Evolutionary conservation across 2,797 vertebrate genomes (phyloP).

Genomic region (Rhynchonycteris naso): DNA sequence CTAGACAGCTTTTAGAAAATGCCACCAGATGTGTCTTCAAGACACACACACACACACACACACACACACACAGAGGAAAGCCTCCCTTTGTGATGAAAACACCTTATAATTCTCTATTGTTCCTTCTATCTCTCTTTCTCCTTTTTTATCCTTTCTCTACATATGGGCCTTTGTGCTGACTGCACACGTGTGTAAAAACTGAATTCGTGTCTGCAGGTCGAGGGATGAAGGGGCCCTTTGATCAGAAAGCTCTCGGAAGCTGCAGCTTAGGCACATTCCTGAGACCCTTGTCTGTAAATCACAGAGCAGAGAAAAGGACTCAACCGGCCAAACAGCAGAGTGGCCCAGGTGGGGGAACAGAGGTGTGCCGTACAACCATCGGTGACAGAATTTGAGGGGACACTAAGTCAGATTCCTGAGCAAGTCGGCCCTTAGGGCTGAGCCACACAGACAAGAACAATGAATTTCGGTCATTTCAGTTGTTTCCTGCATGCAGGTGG

Average conservation of each 20-base stretch:
- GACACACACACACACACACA: background rate
- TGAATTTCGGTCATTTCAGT: background rate
- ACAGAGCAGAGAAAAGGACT: background rate
- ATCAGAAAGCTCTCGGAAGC: background rate
- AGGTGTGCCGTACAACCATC: fast-evolving
- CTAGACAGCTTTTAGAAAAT: background rate
- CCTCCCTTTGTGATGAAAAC: background rate
- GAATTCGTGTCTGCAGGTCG: background rate
- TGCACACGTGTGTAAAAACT: background rate
- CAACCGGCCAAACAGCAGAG: no score
- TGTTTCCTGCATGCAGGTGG: background rate
- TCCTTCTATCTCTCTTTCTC: background rate
- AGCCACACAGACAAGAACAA: background rate
- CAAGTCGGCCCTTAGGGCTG: background rate
- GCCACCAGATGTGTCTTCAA: background rate
- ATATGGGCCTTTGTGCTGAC: conserved; percentile 22
- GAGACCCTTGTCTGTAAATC: background rate
- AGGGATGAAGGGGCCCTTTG: conserved; percentile 55
- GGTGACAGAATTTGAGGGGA: background rate
- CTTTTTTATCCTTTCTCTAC: background rate
- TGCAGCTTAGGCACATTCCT: background rate
- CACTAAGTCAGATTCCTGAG: background rate
- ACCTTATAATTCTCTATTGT: conserved; percentile 53
- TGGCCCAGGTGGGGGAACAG: background rate
- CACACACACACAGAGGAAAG: background rate